Evolutionary conservation across 1,140 invertebrate species (phyloP).

Genomic region (Augochlora pura): DNA sequence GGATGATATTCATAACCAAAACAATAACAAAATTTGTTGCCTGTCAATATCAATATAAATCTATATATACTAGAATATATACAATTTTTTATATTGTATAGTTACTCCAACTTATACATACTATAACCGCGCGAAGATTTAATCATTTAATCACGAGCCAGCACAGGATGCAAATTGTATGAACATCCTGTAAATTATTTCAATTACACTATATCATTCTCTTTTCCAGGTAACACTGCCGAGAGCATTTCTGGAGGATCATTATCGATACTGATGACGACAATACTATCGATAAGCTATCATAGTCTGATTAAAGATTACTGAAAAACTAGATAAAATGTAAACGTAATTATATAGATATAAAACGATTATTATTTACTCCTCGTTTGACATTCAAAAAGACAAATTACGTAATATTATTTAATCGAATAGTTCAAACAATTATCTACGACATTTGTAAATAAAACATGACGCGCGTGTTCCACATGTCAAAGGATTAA

Average conservation of each 20-base stretch:
- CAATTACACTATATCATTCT: not conserved
- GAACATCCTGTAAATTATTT: not conserved
- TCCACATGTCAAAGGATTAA: not conserved
- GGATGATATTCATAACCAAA: too few relatives aligned
- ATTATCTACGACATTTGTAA: not conserved
- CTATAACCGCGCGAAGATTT: too few relatives aligned
- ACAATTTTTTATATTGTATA: too few relatives aligned
- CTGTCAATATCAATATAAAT: too few relatives aligned
- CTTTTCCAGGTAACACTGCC: constrained; percentile 27
- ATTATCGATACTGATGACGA: not conserved
- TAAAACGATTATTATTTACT: not conserved
- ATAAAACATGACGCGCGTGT: not conserved
- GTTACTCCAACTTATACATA: too few relatives aligned
- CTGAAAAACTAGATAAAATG: not conserved
- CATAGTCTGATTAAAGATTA: not conserved
- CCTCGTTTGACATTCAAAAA: not conserved
- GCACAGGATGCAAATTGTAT: not conserved
- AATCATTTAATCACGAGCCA: too few relatives aligned
- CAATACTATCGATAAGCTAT: constrained; percentile 7
- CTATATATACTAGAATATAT: too few relatives aligned
- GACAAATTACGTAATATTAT: not conserved
- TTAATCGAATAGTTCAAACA: not conserved
- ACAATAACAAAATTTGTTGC: too few relatives aligned
- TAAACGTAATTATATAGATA: not conserved
- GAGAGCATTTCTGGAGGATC: not conserved